Base-by-base conservation (phyloP, 1,140 invertebrate species). In the Phocides pigmalion region DNA sequence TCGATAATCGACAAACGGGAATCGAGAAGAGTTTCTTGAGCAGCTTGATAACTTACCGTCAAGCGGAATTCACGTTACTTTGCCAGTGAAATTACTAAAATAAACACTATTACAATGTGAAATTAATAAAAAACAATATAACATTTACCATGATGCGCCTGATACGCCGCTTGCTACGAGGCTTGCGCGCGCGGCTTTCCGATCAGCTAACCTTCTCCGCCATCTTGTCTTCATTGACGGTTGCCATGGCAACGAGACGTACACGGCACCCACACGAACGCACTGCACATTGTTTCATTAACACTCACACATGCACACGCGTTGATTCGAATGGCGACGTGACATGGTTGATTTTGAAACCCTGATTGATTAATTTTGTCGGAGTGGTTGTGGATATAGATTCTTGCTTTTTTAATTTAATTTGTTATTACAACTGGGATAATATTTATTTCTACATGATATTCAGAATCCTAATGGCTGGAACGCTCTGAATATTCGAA, bases 191-290 rank as follows among this genome's bases (percentile, higher is more conserved):
- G 81, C 69, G 66, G 62, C 50, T 64, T 62, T 80, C 74, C 67
- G 72, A 88, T 90, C 87, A 90, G 85, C 87, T 90, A 82, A 88
- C 77, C 68, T 86, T 84, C 51, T 90, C 85, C 72, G 85, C 84
- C 73, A 81, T 86, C 49, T 80, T 25, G 32, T 59, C 59, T 70
- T 78, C 69, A 80, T 68, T 78, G 79, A 75, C 74, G 75, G 66
- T 41, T 69, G 20, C 64, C 70, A 68, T 58, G 39, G 53, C 22
- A 11, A 58, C 53, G 22, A 32, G 9, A 25, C 9, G 9, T 42
- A 12, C 15, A 32, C 22, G 59, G 61, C 46, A 62, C 54, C 25
- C 41, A 58, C 54, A 42, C 19, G 51, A 46, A 65, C 54, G 42
- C 20, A 41, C 28, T 56, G 56, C 62, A 72, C 72, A 74, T 76